Percentiles rank a stretch among this genome's conserved stretches.
phyloP scores from a whole-genome alignment of 2,797 vertebrate genomes.

The Lepus oiostolus region DNA sequence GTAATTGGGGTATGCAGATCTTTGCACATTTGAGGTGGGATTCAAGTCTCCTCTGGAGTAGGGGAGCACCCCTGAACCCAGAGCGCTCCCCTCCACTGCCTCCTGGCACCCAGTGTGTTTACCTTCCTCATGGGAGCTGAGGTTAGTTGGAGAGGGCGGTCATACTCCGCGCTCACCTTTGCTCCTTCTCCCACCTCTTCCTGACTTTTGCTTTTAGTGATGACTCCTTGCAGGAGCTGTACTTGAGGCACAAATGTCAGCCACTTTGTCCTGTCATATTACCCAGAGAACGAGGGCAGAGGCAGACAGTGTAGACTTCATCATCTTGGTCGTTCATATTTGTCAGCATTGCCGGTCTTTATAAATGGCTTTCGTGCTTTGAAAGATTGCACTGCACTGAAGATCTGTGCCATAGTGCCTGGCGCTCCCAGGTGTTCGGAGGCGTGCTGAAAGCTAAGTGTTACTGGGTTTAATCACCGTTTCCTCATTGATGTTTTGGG shows the following conservation, averaged over 20 bases:
- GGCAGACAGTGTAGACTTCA: background rate
- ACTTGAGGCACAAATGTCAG: background rate
- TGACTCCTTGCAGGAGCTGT: background rate
- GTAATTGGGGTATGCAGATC: background rate
- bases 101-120: no score
- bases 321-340: background rate
- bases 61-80: no score
- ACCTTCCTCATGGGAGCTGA: conserved; percentile 8
- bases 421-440: conserved; percentile 27
- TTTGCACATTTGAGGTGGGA: background rate
- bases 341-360: background rate
- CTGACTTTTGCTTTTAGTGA: background rate
- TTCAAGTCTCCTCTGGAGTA: background rate
- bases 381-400: background rate
- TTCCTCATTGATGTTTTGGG: conserved; percentile 34
- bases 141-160: background rate
- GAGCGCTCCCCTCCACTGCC: no score
- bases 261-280: background rate
- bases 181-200: background rate
- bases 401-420: background rate
- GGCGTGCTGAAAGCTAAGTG: conserved; percentile 14
- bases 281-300: background rate
- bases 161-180: background rate
- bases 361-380: background rate
- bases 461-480: conserved; percentile 34